Evolutionary conservation across 2,113 vertebrate species (phyloP).

Genomic region (Gracilinanus agilis): DNA sequence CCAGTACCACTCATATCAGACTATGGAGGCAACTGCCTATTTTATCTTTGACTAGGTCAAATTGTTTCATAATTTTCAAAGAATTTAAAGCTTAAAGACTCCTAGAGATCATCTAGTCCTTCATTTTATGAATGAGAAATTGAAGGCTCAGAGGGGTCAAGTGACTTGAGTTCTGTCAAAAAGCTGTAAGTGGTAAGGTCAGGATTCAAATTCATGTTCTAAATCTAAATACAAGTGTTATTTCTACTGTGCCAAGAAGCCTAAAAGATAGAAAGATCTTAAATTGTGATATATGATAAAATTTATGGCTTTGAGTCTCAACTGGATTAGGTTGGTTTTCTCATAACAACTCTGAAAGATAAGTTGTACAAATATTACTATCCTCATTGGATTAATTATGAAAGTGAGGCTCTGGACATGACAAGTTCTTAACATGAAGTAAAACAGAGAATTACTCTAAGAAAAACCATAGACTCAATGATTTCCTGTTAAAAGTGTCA

Average conservation of each 20-base stretch:
- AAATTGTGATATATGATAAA: background rate
- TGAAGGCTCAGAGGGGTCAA: background rate
- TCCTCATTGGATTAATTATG: background rate
- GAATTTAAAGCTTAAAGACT: background rate
- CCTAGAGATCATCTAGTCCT: background rate
- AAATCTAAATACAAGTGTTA: background rate
- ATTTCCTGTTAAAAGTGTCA: background rate
- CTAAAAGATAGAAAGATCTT: background rate
- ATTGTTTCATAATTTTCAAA: background rate
- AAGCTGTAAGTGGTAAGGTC: background rate
- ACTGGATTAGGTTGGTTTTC: background rate
- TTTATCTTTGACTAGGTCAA: background rate
- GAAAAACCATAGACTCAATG: background rate
- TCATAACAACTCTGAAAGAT: background rate
- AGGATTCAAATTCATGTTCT: background rate
- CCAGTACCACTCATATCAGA: background rate
- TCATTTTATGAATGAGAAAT: background rate
- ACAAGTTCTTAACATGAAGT: background rate
- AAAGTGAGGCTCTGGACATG: background rate
- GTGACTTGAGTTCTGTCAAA: background rate
- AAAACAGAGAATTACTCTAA: background rate
- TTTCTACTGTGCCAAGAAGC: background rate
- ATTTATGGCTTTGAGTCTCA: background rate
- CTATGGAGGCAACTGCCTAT: background rate
- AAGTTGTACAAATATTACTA: background rate